A percentile compares a stretch with the other conserved stretches of the same genome.
These are phyloP conservation scores for Spinibarbus caldwelli DNA, from an alignment of 2,797 vertebrate genomes.

Conservation along the genomic window DNA sequence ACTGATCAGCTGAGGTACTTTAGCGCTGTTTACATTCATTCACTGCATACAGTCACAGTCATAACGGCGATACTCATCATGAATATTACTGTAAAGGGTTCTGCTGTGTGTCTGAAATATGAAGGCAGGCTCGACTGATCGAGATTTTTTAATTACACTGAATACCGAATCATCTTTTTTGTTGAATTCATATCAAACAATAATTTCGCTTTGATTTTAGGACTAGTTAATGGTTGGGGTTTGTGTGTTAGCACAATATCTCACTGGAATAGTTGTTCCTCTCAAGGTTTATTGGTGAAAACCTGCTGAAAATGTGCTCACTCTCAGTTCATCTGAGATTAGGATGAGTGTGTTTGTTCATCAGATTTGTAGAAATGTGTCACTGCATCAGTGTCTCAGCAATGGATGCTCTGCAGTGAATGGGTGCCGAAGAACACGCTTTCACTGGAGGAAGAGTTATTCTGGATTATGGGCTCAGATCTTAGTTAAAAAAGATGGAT, in stretches of 20 bases:
- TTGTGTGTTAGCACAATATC: background rate
- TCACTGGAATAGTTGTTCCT: too few species aligned
- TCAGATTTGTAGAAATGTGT: too few species aligned
- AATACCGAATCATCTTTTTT: background rate
- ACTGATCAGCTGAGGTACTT: background rate
- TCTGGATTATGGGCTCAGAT: too few species aligned
- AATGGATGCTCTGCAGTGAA: too few species aligned
- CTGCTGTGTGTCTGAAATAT: background rate
- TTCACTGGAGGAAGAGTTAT: too few species aligned
- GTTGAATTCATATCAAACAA: background rate
- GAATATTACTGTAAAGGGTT: background rate
- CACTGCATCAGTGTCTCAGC: too few species aligned
- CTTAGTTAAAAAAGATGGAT: too few species aligned
- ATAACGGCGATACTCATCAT: background rate
- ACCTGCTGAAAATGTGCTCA: background rate
- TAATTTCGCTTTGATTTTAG: background rate
- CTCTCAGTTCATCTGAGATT: accelerated
- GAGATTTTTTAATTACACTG: background rate
- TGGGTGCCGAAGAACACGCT: too few species aligned
- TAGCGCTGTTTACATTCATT: background rate
- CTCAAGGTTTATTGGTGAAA: background rate
- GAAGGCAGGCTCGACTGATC: background rate
- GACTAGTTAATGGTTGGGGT: background rate
- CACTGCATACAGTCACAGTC: background rate
- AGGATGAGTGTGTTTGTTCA: background rate